A percentile compares a stretch with the other conserved stretches of the same genome.
phyloP scores from a whole-genome alignment of 2,113 vertebrate species.

The Catharus minimus region DNA sequence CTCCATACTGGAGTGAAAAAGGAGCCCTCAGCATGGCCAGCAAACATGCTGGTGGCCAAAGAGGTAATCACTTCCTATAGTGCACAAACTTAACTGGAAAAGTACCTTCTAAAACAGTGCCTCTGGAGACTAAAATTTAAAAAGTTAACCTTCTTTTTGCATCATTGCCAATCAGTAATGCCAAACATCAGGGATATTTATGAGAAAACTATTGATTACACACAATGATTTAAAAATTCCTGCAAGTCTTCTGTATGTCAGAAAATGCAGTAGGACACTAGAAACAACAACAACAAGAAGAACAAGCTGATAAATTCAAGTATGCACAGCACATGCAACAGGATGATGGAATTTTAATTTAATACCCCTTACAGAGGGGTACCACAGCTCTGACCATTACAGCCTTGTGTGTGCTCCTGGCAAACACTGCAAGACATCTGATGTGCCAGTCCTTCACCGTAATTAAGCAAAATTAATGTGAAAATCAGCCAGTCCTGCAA shows the following conservation, averaged over 20 bases:
- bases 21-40: neutral
- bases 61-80: neutral
- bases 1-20: fast-evolving
- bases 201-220: neutral
- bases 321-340: neutral
- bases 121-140: neutral
- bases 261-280: neutral
- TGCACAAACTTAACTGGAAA: neutral
- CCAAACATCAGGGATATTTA: neutral
- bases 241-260: neutral
- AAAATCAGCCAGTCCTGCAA: neutral
- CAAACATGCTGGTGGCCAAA: neutral
- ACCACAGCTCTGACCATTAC: neutral
- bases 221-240: neutral
- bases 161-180: neutral
- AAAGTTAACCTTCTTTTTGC: neutral
- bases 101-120: neutral
- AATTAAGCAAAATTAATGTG: neutral
- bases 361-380: neutral
- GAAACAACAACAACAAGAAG: neutral
- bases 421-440: neutral
- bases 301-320: neutral
- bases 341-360: neutral
- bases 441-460: fast-evolving
- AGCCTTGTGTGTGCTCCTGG: neutral